Conservation (phyloP, 2,797 vertebrate species). For the Bothrops alternatus region DNA sequence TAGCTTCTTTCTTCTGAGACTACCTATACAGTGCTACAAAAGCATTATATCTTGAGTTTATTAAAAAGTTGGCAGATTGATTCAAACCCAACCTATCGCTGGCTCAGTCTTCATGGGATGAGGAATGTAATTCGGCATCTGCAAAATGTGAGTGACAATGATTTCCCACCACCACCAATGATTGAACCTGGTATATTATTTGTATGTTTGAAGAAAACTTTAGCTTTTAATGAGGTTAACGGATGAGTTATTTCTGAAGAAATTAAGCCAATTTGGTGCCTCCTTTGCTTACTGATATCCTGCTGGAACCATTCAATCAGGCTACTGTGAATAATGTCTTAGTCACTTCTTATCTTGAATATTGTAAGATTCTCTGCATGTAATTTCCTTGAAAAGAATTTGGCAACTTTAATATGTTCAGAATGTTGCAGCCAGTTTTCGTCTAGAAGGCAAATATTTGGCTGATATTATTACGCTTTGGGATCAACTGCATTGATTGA, state of each 20-base stretch:
- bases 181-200: neutral
- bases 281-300: neutral
- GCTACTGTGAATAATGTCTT: neutral
- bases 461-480: neutral
- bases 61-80: conserved; percentile 49
- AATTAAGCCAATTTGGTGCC: neutral
- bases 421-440: neutral
- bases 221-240: neutral
- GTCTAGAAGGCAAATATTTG: too few species aligned
- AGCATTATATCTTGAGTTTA: conserved; percentile 26
- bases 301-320: neutral
- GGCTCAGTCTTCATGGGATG: conserved; percentile 53
- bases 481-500: neutral
- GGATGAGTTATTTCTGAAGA: neutral
- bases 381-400: neutral
- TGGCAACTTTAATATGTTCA: neutral
- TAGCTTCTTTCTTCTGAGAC: conserved; percentile 19
- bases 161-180: too few species aligned
- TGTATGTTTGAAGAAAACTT: neutral
- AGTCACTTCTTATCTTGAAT: neutral
- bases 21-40: conserved; percentile 4
- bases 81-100: conserved; percentile 46
- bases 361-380: neutral
- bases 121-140: conserved; percentile 43
- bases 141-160: conserved; percentile 22